phyloP scores from a whole-genome alignment of 1,140 invertebrate genomes.

The Zaprionus gabonicus region DNA sequence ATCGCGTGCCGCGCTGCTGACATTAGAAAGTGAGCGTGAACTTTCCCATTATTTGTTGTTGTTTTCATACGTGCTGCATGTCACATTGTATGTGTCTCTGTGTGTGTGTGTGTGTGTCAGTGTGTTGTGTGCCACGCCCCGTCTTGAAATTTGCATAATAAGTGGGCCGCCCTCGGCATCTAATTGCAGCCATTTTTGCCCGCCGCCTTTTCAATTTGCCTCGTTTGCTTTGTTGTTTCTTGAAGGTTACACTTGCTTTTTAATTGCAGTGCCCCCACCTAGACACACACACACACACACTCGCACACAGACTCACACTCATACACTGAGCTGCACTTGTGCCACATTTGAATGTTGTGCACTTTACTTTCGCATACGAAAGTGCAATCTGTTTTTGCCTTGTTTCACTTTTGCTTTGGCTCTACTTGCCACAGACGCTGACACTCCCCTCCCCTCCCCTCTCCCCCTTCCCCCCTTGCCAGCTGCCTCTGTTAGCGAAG shows the following conservation, averaged over 20 bases:
- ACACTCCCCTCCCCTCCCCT: not conserved
- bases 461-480: slow-evolving; percentile 1
- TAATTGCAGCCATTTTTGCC: slow-evolving; percentile 50
- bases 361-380: slow-evolving; percentile 60
- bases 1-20: slow-evolving; percentile 55
- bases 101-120: slow-evolving; percentile 13
- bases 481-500: too few species aligned
- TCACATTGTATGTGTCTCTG: slow-evolving; percentile 2
- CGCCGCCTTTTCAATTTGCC: slow-evolving; percentile 44
- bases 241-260: slow-evolving; percentile 54
- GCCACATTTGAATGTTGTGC: slow-evolving; percentile 42
- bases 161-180: slow-evolving; percentile 46
- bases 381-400: slow-evolving; percentile 31
- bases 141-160: slow-evolving; percentile 59
- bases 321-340: slow-evolving; percentile 49
- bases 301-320: not conserved
- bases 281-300: slow-evolving; percentile 3
- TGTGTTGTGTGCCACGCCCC: slow-evolving; percentile 36
- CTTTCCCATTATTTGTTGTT: slow-evolving; percentile 58
- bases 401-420: not conserved
- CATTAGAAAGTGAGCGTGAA: slow-evolving; percentile 71
- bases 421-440: not conserved
- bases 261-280: slow-evolving; percentile 27
- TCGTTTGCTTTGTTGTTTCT: slow-evolving; percentile 37
- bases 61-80: not conserved